phyloP scores from a whole-genome alignment of 2,888 invertebrate species.

The Argyresthia albistria region DNA sequence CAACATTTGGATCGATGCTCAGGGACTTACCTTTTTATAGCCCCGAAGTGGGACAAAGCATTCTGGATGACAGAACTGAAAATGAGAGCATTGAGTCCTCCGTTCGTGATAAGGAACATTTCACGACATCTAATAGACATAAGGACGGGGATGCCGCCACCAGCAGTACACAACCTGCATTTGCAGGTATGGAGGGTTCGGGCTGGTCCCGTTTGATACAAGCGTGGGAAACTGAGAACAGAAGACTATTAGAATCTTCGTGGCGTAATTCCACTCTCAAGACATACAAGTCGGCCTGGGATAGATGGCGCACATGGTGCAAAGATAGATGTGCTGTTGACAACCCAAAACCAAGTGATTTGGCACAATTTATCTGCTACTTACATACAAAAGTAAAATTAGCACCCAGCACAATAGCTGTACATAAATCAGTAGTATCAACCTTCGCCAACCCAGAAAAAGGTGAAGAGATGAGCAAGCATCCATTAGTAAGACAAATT shows the following conservation, averaged over 20 bases:
- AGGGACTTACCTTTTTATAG: slow-evolving; percentile 17
- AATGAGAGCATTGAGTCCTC: slow-evolving; percentile 1
- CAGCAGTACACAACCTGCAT: slow-evolving; percentile 9
- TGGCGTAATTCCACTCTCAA: slow-evolving; percentile 3
- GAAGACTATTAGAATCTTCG: not conserved
- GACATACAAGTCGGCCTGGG: not conserved
- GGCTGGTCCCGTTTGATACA: slow-evolving; percentile 11
- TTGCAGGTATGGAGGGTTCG: slow-evolving; percentile 18
- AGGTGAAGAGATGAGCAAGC: slow-evolving; percentile 4
- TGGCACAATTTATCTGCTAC: not conserved
- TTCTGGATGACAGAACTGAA: slow-evolving; percentile 14
- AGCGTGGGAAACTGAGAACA: slow-evolving; percentile 7
- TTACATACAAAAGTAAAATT: not conserved
- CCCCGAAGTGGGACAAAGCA: slow-evolving; percentile 15
- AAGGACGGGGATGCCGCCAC: slow-evolving; percentile 9
- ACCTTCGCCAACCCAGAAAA: slow-evolving; percentile 14
- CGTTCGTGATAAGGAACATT: not conserved
- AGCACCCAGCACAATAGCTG: slow-evolving; percentile 9
- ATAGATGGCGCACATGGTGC: not conserved
- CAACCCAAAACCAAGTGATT: not conserved
- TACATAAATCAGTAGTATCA: slow-evolving; percentile 19
- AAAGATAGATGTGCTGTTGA: not conserved
- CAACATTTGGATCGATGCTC: slow-evolving; percentile 13
- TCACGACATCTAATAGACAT: not conserved
- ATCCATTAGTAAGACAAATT: slow-evolving; percentile 13